Percentiles rank a stretch among this genome's conserved stretches.
phyloP scores from a whole-genome alignment of 1,140 invertebrate species.

The Zaprionus camerounensis region DNA sequence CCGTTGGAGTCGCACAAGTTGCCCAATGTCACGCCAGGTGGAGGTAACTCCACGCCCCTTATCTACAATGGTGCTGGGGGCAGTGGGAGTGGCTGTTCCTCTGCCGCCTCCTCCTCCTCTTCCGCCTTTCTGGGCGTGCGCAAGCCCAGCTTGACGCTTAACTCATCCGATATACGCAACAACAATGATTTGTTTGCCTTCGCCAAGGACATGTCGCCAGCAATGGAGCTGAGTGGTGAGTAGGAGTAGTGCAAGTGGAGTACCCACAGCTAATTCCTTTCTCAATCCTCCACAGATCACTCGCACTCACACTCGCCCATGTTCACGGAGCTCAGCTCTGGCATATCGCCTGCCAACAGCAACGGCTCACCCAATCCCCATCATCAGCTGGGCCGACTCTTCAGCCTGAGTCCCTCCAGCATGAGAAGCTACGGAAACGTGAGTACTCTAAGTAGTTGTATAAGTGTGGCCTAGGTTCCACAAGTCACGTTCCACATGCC shows the following conservation, averaged over 20 bases:
- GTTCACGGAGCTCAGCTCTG: conserved; percentile 61
- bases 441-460: conserved; percentile 46
- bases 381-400: conserved; percentile 71
- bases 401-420: conserved; percentile 76
- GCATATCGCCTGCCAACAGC: conserved; percentile 58
- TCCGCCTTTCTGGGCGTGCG: conserved; percentile 68
- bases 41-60: conserved; percentile 20
- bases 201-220: conserved; percentile 78
- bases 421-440: conserved; percentile 80
- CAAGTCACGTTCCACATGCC: neutral
- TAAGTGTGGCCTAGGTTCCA: neutral
- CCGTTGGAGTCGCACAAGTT: conserved; percentile 76
- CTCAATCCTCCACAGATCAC: conserved; percentile 52
- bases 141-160: conserved; percentile 75
- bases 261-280: no score
- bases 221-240: conserved; percentile 65
- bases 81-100: conserved; percentile 39
- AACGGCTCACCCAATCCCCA: conserved; percentile 73
- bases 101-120: conserved; percentile 36
- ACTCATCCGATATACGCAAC: conserved; percentile 75
- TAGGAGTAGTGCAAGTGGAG: neutral
- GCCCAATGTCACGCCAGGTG: conserved; percentile 71
- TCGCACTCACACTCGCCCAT: conserved; percentile 74
- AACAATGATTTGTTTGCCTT: conserved; percentile 81
- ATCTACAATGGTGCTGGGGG: conserved; percentile 27